Conservation (phyloP, 2,797 vertebrate genomes). For the Alectoris magna region DNA sequence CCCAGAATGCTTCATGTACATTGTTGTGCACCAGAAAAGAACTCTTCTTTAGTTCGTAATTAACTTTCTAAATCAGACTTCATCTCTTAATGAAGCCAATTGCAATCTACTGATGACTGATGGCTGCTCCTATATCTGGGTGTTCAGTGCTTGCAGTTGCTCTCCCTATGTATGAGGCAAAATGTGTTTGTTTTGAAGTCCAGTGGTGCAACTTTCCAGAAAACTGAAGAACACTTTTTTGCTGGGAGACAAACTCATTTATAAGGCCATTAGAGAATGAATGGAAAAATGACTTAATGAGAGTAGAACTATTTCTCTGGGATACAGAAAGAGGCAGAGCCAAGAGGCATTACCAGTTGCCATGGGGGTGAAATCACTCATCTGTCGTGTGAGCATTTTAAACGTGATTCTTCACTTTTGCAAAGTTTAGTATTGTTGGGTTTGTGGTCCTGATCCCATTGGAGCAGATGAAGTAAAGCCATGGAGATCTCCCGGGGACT, state of each 20-base stretch:
- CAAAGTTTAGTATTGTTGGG: background rate
- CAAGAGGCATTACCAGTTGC: background rate
- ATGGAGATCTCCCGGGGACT: background rate
- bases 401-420: background rate
- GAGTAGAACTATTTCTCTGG: background rate
- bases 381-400: background rate
- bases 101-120: background rate
- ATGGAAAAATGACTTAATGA: background rate
- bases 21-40: background rate
- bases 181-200: background rate
- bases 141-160: conserved; percentile 4
- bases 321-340: background rate
- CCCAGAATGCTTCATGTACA: background rate
- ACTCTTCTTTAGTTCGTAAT: background rate
- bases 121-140: background rate
- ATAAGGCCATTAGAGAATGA: background rate
- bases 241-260: background rate
- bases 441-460: conserved; percentile 14
- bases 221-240: background rate
- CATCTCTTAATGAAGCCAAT: background rate
- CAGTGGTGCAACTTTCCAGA: background rate
- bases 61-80: background rate
- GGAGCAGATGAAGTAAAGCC: background rate
- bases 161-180: background rate
- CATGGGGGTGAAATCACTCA: background rate